phyloP scores from a whole-genome alignment of 2,113 vertebrate species.

The Alectura lathami region DNA sequence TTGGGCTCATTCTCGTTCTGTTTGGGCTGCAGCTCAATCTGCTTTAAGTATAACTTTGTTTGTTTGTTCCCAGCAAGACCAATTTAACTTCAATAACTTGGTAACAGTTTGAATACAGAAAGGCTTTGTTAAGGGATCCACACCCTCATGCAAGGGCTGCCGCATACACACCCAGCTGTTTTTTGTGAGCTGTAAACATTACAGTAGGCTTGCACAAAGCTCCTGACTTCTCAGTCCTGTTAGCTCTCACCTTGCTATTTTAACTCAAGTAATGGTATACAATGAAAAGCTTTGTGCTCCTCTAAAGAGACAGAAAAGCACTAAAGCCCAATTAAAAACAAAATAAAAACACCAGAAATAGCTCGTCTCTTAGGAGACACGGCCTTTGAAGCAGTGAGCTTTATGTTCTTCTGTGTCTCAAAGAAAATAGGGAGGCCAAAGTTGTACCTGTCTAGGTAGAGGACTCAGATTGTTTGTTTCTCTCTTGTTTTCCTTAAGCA shows the following conservation, averaged over 20 bases:
- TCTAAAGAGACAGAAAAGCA: background rate
- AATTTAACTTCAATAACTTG: conserved; percentile 49
- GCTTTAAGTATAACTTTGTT: conserved; percentile 34
- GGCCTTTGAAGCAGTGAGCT: background rate
- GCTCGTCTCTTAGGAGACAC: background rate
- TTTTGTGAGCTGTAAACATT: conserved; percentile 40
- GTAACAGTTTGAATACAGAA: conserved; percentile 42
- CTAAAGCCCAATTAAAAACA: background rate
- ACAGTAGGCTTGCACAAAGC: background rate
- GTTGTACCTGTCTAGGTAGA: background rate
- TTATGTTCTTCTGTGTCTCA: background rate
- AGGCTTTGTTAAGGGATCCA: conserved; percentile 40
- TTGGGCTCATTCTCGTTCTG: background rate
- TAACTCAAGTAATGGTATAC: background rate
- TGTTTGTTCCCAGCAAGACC: conserved; percentile 24
- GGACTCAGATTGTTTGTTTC: background rate
- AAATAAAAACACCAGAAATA: background rate
- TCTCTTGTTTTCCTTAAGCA: background rate
- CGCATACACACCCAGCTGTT: background rate
- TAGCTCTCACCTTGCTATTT: background rate
- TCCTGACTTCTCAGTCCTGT: background rate
- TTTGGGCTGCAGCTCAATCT: background rate
- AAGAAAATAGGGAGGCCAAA: background rate
- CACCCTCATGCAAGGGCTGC: background rate
- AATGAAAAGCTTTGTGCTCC: background rate